Percentiles rank a stretch among this genome's conserved stretches.
These are phyloP conservation scores for Aporophyla nigra DNA, from an alignment of 2,888 invertebrate species.

Conservation along the genomic window DNA sequence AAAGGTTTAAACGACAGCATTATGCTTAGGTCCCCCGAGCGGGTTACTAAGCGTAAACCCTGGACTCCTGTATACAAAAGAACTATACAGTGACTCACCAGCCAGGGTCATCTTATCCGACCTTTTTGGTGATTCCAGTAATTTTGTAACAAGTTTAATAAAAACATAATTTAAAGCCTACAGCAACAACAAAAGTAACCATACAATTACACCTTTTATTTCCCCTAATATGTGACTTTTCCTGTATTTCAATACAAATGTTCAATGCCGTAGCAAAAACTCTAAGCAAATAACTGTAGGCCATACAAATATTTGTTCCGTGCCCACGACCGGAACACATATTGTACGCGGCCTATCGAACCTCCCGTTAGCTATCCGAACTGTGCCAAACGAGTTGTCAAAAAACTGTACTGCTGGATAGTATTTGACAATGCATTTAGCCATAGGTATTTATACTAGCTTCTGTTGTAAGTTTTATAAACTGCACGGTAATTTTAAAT, in stretches of 20 bases:
- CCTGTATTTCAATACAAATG: constrained; percentile 2
- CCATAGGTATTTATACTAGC: too few species aligned
- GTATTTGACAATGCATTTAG: too few species aligned
- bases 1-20: too few species aligned
- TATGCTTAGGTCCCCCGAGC: too few species aligned
- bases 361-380: constrained; percentile 22
- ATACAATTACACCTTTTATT: too few species aligned
- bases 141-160: neutral
- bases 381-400: constrained; percentile 34
- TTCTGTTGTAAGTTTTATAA: too few species aligned
- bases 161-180: neutral
- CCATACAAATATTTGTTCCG: constrained; percentile 30
- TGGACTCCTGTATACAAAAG: too few species aligned
- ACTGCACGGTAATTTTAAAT: too few species aligned
- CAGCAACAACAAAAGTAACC: neutral
- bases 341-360: constrained; percentile 27
- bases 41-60: too few species aligned
- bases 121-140: neutral
- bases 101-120: neutral
- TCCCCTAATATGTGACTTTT: neutral
- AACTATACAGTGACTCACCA: neutral
- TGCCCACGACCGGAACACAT: constrained; percentile 33
- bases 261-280: neutral
- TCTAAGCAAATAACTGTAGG: constrained; percentile 37
- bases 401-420: neutral